phyloP scores from a whole-genome alignment of 2,888 invertebrate genomes.

The Spialia ferax region DNA sequence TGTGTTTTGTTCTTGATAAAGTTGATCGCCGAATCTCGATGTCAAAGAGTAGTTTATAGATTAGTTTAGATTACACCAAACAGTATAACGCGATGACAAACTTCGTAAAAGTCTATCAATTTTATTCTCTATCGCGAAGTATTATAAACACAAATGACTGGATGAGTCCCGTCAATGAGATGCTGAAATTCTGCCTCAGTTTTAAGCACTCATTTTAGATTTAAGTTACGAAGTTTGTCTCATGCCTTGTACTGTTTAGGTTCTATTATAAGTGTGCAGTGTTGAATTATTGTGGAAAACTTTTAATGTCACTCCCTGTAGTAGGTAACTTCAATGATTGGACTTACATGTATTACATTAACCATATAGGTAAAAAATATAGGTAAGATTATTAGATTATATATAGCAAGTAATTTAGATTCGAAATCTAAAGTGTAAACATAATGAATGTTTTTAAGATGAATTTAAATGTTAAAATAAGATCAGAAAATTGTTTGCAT shows the following conservation, averaged over 20 bases:
- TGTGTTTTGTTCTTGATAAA: background rate
- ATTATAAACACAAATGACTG: background rate
- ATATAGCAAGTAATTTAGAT: too few species aligned
- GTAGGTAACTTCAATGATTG: background rate
- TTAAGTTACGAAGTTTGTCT: background rate
- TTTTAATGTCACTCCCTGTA: background rate
- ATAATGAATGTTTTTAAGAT: background rate
- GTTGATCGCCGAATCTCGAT: background rate
- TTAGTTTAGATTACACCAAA: background rate
- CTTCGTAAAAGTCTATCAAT: background rate
- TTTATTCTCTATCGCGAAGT: background rate
- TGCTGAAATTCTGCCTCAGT: too few species aligned
- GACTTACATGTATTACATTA: background rate
- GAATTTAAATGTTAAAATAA: background rate
- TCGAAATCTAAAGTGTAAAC: background rate
- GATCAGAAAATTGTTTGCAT: background rate
- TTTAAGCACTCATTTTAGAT: too few species aligned
- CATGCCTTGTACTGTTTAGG: background rate
- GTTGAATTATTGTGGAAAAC: background rate
- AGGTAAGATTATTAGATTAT: too few species aligned
- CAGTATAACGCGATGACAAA: background rate
- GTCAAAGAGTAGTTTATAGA: constrained; percentile 9
- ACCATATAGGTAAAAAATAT: too few species aligned
- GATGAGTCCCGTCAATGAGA: too few species aligned
- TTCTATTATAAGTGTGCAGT: background rate